Evolutionary conservation across 2,888 invertebrate species (phyloP).

Genomic region (Mamestra brassicae): DNA sequence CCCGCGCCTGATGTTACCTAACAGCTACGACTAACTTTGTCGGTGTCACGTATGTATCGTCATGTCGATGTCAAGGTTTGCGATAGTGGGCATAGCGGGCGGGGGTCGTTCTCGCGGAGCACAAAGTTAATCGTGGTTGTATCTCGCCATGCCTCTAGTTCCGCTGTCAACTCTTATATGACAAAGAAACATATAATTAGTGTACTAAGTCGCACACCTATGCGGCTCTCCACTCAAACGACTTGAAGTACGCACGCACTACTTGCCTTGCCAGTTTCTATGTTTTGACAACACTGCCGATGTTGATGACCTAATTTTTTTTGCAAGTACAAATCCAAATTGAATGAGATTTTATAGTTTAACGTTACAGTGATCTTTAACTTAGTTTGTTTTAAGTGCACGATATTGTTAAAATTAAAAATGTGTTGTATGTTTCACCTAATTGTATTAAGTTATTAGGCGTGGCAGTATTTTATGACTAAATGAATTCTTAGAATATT

Average conservation of each 20-base stretch:
- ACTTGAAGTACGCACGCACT: constrained; percentile 87
- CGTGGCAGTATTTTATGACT: constrained; percentile 88
- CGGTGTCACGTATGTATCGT: constrained; percentile 73
- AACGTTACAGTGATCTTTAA: constrained; percentile 89
- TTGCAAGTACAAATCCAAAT: constrained; percentile 91
- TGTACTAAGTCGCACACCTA: constrained; percentile 70
- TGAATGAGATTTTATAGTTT: constrained; percentile 90
- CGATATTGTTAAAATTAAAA: constrained; percentile 89
- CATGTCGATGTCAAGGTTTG: constrained; percentile 67
- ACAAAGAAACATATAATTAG: constrained; percentile 86
- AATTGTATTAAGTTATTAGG: constrained; percentile 89
- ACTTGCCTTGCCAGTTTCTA: constrained; percentile 90
- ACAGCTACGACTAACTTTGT: constrained; percentile 88
- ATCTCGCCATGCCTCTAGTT: constrained; percentile 74
- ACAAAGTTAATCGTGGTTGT: constrained; percentile 81
- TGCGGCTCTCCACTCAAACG: constrained; percentile 73
- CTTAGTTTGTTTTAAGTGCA: constrained; percentile 89
- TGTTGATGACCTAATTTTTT: constrained; percentile 85
- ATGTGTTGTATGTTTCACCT: constrained; percentile 90
- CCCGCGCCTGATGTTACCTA: constrained; percentile 78
- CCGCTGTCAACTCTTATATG: constrained; percentile 88
- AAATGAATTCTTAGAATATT: constrained; percentile 81
- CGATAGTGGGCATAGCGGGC: constrained; percentile 69
- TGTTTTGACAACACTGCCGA: constrained; percentile 89
- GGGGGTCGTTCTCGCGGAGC: constrained; percentile 77